Percentiles rank a stretch among this genome's conserved stretches.
Evolutionary conservation across 92 coral and sea anemone species (phyloP).

Genomic region (Plumapathes pennacea): DNA sequence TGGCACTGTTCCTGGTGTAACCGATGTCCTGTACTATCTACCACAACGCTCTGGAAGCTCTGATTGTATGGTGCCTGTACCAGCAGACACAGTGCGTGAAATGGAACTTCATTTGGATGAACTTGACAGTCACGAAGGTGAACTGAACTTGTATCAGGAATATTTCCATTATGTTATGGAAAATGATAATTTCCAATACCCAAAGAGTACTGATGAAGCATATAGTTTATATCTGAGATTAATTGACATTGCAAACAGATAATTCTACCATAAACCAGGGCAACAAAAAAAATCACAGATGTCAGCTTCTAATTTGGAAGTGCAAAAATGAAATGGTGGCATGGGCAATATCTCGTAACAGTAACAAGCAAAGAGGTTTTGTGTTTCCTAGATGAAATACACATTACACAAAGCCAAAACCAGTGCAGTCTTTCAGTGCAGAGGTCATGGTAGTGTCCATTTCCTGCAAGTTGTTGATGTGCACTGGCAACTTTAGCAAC

Average conservation of each 20-base stretch:
- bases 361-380: too few relatives aligned
- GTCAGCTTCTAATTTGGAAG: too few relatives aligned
- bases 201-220: conserved; percentile 42
- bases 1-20: conserved; percentile 55
- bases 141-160: conserved; percentile 39
- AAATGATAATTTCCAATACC: conserved; percentile 44
- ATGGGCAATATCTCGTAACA: too few relatives aligned
- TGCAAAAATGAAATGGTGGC: too few relatives aligned
- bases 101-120: conserved; percentile 35
- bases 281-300: too few relatives aligned
- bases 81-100: conserved; percentile 26
- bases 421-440: conserved; percentile 52
- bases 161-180: conserved; percentile 59
- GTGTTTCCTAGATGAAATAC: too few relatives aligned
- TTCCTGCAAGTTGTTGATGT: conserved; percentile 39
- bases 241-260: conserved; percentile 43
- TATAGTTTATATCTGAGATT: conserved; percentile 48
- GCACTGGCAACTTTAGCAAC: conserved; percentile 57
- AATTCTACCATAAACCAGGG: too few relatives aligned
- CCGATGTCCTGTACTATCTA: conserved; percentile 51
- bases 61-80: conserved; percentile 25
- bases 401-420: conserved; percentile 44
- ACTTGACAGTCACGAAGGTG: conserved; percentile 24
- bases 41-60: conserved; percentile 52
- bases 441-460: conserved; percentile 62